Conservation (phyloP, 2,888 invertebrate species). For the Andrena praecox region DNA sequence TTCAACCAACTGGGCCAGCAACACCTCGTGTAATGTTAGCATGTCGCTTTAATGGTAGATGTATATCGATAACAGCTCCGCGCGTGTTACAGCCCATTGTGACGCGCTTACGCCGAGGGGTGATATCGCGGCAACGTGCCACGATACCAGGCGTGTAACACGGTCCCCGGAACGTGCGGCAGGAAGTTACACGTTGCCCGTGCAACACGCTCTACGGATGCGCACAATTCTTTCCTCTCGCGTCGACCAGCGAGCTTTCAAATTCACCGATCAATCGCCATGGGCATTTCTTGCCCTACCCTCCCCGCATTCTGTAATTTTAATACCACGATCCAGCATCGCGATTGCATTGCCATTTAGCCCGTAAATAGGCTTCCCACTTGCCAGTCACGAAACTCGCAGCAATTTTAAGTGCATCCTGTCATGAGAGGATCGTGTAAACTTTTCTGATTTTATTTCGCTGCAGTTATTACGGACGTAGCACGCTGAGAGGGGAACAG, state of each 20-base stretch:
- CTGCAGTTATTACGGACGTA: background rate
- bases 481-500: background rate
- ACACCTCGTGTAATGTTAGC: slow-evolving; percentile 15
- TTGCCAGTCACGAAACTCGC: background rate
- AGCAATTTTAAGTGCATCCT: background rate
- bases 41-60: slow-evolving; percentile 52
- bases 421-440: background rate
- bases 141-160: background rate
- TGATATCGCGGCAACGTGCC: slow-evolving; percentile 6
- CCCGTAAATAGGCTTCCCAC: background rate
- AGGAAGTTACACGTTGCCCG: background rate
- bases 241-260: background rate
- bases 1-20: background rate
- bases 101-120: slow-evolving; percentile 3
- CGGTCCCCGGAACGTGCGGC: slow-evolving; percentile 22
- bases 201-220: slow-evolving; percentile 4
- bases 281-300: background rate
- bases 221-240: slow-evolving; percentile 7
- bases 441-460: slow-evolving; percentile 7
- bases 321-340: background rate
- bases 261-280: background rate
- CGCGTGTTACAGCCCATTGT: slow-evolving; percentile 35
- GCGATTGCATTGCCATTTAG: background rate
- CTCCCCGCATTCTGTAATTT: background rate
- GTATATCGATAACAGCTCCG: slow-evolving; percentile 12